phyloP scores from a whole-genome alignment of 2,113 vertebrate genomes.

The Marmota flaviventris region DNA sequence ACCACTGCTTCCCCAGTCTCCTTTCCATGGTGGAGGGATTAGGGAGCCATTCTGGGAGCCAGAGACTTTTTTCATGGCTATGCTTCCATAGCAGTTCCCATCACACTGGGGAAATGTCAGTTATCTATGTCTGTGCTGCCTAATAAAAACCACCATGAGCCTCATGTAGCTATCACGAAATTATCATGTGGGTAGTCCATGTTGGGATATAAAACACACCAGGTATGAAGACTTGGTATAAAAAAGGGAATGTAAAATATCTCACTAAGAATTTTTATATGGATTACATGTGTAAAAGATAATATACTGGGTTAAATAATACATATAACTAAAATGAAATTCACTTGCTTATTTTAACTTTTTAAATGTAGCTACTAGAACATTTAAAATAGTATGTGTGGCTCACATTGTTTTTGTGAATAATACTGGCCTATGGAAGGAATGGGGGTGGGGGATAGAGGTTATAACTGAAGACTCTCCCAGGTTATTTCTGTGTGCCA shows the following conservation, averaged over 20 bases:
- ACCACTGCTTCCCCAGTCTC: not conserved
- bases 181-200: not conserved
- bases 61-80: not conserved
- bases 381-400: not conserved
- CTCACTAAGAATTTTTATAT: not conserved
- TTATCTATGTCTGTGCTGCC: not conserved
- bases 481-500: not conserved
- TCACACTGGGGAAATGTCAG: not conserved
- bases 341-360: slow-evolving; percentile 7
- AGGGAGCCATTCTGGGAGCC: not conserved
- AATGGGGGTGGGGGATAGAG: not conserved
- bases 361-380: not conserved
- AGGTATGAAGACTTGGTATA: not conserved
- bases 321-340: not conserved
- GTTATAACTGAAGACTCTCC: not conserved
- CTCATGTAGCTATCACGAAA: not conserved
- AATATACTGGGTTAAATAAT: not conserved
- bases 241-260: not conserved
- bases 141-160: not conserved
- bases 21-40: not conserved
- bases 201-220: not conserved
- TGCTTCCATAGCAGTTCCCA: not conserved
- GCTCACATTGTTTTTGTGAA: not conserved
- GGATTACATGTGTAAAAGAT: not conserved
- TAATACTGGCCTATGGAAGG: not conserved